phyloP scores from a whole-genome alignment of 2,797 vertebrate genomes.

The Hypotaenidia philippensis region DNA sequence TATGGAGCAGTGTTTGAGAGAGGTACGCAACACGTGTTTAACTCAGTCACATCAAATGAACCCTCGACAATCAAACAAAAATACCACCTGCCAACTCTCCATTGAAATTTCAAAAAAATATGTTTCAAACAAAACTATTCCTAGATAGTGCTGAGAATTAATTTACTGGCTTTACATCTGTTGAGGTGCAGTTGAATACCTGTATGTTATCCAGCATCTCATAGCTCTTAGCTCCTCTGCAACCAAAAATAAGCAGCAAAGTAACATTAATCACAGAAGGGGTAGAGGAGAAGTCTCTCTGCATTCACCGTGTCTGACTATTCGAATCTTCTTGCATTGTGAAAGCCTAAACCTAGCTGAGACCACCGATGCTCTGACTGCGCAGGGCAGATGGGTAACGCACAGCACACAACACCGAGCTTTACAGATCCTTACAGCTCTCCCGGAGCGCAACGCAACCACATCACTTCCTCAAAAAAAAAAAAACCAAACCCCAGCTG shows the following conservation, averaged over 20 bases:
- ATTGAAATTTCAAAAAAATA: neutral
- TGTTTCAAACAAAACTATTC: neutral
- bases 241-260: neutral
- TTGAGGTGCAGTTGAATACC: neutral
- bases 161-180: neutral
- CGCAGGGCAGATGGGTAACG: fast-evolving
- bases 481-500: no score
- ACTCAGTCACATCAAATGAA: neutral
- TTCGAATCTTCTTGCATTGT: fast-evolving
- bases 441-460: fast-evolving
- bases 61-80: neutral
- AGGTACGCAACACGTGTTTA: neutral
- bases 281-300: neutral
- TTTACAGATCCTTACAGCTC: neutral
- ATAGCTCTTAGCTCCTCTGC: neutral
- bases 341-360: neutral
- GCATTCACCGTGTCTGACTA: fast-evolving
- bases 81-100: neutral
- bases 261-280: fast-evolving
- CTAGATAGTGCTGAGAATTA: neutral
- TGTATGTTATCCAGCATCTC: fast-evolving
- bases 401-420: neutral
- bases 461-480: neutral
- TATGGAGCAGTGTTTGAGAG: neutral
- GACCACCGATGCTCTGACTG: neutral